Conservation (phyloP, 2,888 invertebrate species). For the Caenorhabditis zanzibari region DNA sequence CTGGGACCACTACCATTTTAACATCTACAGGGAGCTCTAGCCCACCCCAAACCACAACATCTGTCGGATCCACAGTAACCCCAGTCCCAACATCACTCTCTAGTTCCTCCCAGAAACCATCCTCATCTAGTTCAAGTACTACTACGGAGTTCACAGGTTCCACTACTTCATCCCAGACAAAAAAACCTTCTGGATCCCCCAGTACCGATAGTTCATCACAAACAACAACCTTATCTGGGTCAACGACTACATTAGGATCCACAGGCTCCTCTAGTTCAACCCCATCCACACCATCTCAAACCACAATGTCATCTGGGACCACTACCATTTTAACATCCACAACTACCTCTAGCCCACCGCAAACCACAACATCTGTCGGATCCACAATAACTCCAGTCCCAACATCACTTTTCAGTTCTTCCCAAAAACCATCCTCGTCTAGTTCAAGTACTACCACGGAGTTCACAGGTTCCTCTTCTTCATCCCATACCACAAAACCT, state of each 20-base stretch:
- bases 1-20: background rate
- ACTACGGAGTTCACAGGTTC: background rate
- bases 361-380: no score
- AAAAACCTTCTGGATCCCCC: background rate
- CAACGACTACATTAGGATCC: background rate
- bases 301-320: background rate
- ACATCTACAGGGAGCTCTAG: no score
- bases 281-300: background rate
- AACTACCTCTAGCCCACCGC: no score
- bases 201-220: background rate
- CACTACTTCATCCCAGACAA: background rate
- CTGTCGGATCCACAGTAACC: no score
- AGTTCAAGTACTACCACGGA: background rate
- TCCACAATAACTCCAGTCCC: no score
- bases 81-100: no score
- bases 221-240: background rate
- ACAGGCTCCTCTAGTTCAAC: background rate
- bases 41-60: no score
- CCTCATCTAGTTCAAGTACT: no score
- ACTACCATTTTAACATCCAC: background rate
- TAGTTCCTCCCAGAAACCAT: no score
- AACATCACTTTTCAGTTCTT: no score
- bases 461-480: background rate
- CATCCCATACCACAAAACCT: no score
- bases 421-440: no score